Percentiles rank a stretch among this genome's conserved stretches.
Conservation (phyloP, 1,140 invertebrate genomes). For the Drosophila asahinai region DNA sequence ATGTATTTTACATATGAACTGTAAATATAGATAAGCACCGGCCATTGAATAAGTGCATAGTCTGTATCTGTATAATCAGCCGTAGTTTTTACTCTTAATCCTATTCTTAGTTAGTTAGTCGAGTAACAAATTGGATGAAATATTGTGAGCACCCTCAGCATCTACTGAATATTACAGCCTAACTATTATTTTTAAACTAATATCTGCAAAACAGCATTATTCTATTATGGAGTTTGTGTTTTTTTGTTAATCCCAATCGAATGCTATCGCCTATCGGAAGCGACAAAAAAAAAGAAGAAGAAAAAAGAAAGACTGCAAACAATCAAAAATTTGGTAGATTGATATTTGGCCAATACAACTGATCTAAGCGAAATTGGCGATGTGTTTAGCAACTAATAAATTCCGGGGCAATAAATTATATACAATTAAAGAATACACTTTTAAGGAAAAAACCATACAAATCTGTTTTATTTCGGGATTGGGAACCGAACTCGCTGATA, state of each 20-base stretch:
- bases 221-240: conserved; percentile 14
- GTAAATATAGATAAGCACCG: conserved; percentile 54
- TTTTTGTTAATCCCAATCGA: conserved; percentile 31
- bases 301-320: conserved; percentile 39
- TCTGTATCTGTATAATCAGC: conserved; percentile 35
- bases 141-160: conserved; percentile 24
- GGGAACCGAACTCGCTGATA: conserved; percentile 1
- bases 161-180: conserved; percentile 45
- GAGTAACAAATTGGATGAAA: conserved; percentile 51
- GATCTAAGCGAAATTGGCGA: conserved; percentile 14
- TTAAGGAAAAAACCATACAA: background rate
- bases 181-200: conserved; percentile 34
- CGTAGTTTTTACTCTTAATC: conserved; percentile 28
- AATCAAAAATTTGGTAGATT: conserved; percentile 30
- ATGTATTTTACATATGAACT: conserved; percentile 26
- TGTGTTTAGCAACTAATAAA: conserved; percentile 30
- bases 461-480: background rate
- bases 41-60: conserved; percentile 53
- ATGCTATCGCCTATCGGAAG: conserved; percentile 28
- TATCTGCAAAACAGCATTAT: conserved; percentile 34
- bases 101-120: conserved; percentile 47
- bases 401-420: conserved; percentile 37
- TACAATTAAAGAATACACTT: background rate
- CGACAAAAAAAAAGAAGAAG: background rate
- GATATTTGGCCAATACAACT: conserved; percentile 10